These are phyloP conservation scores for Leptonema lineaticorne DNA, from an alignment of 1,140 invertebrate species.

Conservation along the genomic window DNA sequence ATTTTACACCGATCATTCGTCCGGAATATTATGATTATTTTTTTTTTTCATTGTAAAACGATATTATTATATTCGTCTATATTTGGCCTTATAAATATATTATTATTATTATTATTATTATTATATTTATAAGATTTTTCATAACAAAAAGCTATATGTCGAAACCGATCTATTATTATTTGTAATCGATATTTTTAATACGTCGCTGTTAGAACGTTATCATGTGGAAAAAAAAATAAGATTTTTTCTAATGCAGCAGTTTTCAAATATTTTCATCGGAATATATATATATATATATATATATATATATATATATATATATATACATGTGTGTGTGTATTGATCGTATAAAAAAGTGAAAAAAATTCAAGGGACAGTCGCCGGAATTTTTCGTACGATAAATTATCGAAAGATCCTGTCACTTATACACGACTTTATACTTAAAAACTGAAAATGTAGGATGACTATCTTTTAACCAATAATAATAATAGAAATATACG, in stretches of 20 bases:
- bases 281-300: background rate
- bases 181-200: no score
- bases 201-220: no score
- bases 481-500: no score
- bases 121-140: no score
- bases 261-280: background rate
- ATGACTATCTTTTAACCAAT: no score
- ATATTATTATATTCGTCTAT: background rate
- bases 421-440: conserved; percentile 31
- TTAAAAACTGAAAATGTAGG: conserved; percentile 27
- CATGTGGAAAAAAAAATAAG: no score
- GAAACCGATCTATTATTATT: no score
- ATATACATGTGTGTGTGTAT: background rate
- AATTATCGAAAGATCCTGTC: conserved; percentile 32
- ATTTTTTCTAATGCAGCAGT: no score
- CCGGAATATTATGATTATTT: conserved; percentile 19
- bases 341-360: background rate
- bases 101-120: no score
- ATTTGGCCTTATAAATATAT: background rate
- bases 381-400: conserved; percentile 17
- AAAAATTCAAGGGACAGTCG: conserved; percentile 1
- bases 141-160: no score
- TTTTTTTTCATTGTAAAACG: background rate
- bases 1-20: conserved; percentile 26
- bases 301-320: background rate